Base-by-base conservation (phyloP, 2,113 vertebrate genomes). In the Mesitornis unicolor region DNA sequence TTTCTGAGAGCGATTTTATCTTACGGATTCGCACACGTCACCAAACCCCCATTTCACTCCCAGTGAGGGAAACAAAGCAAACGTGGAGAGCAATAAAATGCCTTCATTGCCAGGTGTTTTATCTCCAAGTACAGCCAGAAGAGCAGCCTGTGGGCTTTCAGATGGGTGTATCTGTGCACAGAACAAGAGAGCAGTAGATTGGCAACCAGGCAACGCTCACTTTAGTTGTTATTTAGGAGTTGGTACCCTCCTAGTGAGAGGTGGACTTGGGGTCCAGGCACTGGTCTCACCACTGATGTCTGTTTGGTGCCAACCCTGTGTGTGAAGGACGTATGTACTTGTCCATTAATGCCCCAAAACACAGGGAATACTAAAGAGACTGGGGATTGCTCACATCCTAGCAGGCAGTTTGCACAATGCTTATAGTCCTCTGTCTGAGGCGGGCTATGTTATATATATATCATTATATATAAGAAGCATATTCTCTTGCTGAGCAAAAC, bases 1-100 rank as follows among this genome's bases (percentile, higher is more conserved):
- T n/a, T 73, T 80, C 63, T 56, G 22, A 76, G 48, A 68, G 45
- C 1, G 4, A 13, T 82, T 88, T 68, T 63, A 17, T n/a, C 42
- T 69, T 63, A 19, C 2, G 10, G 64, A 8, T n/a, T 70, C 11
- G 0, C 17, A 28, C 60, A 21, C 0, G 0, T 63, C 51, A 18
- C 57, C 22, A 69, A 85, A 65, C 21, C n/a, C 48, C 90, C 45
- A 7, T 83, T 92, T 68, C 4, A 2, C 28, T 80, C 12, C 43
- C 12, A 1, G 35, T 18, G 76, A 86, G 61, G 82, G 78, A 54
- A 90, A 26, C 3, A 10, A n/a, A 76, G 63, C 33, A 35, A 42
- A 16, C 3, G 1, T 36, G 67, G 76, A 36, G 36, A 81, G 83
- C 35, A 38, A 13, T 18, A 16, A 69, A 89, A 57, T 0, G 1